A percentile compares a stretch with the other conserved stretches of the same genome.
phyloP scores from a whole-genome alignment of 2,888 invertebrate species.

The Teleogryllus oceanicus region DNA sequence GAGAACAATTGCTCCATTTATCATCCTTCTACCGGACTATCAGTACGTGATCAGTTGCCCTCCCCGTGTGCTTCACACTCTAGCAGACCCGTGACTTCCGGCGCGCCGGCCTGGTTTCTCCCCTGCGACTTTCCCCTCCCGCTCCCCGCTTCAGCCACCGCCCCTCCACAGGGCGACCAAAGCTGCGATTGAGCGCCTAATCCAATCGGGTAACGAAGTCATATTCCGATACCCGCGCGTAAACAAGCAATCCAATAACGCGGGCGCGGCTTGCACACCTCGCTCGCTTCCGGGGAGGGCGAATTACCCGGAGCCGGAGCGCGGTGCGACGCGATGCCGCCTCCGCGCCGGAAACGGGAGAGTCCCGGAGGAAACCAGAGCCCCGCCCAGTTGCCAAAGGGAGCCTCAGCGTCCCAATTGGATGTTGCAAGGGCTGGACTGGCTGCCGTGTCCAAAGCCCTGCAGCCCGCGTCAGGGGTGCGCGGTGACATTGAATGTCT shows the following conservation, averaged over 20 bases:
- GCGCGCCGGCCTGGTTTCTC: too few relatives aligned
- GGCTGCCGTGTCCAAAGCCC: not conserved
- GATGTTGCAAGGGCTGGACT: not conserved
- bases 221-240: slow-evolving; percentile 18
- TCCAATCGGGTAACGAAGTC: not conserved
- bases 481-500: too few relatives aligned
- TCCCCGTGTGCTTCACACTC: too few relatives aligned
- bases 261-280: not conserved
- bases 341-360: not conserved
- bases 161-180: not conserved
- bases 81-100: too few relatives aligned
- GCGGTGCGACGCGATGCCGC: too few relatives aligned
- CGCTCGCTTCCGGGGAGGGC: not conserved
- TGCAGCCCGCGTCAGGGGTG: too few relatives aligned
- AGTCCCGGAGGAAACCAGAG: not conserved
- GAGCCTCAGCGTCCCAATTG: not conserved
- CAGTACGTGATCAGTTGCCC: too few relatives aligned
- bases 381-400: not conserved
- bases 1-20: too few relatives aligned
- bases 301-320: not conserved
- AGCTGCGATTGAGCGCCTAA: not conserved
- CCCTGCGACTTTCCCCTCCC: too few relatives aligned
- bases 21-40: too few relatives aligned
- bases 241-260: not conserved
- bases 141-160: not conserved